A percentile compares a stretch with the other conserved stretches of the same genome.
phyloP scores from a whole-genome alignment of 2,113 vertebrate genomes.

The Mesembrinibis cayennensis region DNA sequence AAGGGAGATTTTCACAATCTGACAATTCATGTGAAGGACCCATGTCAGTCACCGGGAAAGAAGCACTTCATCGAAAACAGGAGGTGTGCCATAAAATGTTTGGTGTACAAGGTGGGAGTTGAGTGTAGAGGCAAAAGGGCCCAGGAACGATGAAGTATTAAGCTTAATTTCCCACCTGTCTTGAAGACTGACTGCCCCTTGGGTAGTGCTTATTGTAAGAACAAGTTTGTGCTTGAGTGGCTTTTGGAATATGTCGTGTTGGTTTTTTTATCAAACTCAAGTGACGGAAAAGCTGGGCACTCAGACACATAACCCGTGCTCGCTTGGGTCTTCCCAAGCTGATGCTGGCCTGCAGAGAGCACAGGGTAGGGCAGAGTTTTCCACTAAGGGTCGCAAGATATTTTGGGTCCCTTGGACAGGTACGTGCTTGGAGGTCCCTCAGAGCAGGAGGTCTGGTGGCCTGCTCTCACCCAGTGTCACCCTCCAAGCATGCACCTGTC shows the following conservation, averaged over 20 bases:
- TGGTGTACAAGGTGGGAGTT: background rate
- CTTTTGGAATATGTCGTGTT: background rate
- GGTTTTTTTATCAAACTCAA: rapidly evolving
- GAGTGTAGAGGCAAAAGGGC: background rate
- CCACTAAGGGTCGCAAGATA: background rate
- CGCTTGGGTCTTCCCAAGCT: background rate
- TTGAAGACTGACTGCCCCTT: background rate
- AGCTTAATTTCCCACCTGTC: background rate
- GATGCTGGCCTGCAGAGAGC: background rate
- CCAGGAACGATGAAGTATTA: background rate
- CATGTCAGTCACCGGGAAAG: background rate
- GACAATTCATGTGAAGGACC: background rate
- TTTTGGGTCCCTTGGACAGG: background rate
- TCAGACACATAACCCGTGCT: rapidly evolving
- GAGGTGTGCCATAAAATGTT: background rate
- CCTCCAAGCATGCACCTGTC: background rate
- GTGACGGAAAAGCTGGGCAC: background rate
- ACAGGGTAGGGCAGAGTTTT: background rate
- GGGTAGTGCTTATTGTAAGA: background rate
- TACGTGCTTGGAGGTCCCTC: background rate
- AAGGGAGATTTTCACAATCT: background rate
- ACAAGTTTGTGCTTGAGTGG: background rate
- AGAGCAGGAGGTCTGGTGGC: background rate
- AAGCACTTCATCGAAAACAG: background rate
- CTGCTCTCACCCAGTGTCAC: background rate